These are phyloP conservation scores for Nyleta sp. DNA, from an alignment of 2,888 invertebrate species.

Conservation along the genomic window DNA sequence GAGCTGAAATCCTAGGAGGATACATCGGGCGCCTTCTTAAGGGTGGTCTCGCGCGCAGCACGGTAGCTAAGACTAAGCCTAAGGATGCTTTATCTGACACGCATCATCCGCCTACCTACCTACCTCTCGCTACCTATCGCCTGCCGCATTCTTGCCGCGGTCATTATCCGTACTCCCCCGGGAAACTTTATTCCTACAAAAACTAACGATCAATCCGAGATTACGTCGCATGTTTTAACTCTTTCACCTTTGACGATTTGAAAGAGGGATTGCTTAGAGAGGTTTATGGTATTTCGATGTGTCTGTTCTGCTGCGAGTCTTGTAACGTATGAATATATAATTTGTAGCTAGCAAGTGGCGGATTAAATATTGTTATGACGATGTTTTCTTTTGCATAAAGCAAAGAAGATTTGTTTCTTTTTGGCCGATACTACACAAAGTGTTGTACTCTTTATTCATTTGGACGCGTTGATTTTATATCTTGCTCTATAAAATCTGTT, in stretches of 20 bases:
- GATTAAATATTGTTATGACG: no score
- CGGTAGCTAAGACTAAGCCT: constrained; percentile 81
- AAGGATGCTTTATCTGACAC: constrained; percentile 78
- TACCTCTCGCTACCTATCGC: constrained; percentile 22
- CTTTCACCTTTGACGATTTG: background rate
- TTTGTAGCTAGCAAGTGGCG: no score
- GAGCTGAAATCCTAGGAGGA: constrained; percentile 79
- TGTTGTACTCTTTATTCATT: no score
- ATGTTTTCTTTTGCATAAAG: no score
- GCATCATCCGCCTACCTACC: constrained; percentile 62
- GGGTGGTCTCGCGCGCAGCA: constrained; percentile 80
- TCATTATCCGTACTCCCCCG: constrained; percentile 44
- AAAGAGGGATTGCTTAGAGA: background rate
- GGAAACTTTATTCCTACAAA: constrained; percentile 48
- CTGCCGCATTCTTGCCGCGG: constrained; percentile 44
- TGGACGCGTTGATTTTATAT: no score
- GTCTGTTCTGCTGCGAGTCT: no score
- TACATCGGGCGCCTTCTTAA: constrained; percentile 65
- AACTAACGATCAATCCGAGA: constrained; percentile 37
- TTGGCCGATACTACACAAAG: no score
- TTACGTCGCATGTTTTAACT: constrained; percentile 29
- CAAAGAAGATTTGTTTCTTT: no score
- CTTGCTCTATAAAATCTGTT: no score
- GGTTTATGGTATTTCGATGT: no score
- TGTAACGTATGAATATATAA: no score